Percentiles rank a stretch among this genome's conserved stretches.
phyloP scores from a whole-genome alignment of 2,888 invertebrate genomes.

The Acleris laterana region DNA sequence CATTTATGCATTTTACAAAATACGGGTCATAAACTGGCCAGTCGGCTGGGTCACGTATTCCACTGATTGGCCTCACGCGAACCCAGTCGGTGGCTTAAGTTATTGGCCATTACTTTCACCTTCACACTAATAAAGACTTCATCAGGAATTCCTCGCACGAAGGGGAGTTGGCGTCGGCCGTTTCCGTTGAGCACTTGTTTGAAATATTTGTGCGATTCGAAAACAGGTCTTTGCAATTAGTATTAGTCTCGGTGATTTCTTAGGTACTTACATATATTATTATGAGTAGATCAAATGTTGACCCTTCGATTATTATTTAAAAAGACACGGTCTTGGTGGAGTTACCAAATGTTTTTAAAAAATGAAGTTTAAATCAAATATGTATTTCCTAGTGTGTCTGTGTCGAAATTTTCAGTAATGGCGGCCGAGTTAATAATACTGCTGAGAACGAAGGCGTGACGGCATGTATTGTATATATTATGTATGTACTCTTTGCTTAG shows the following conservation, averaged over 20 bases:
- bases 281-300: too few species aligned
- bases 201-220: slow-evolving; percentile 56
- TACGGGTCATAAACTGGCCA: slow-evolving; percentile 14
- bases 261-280: too few species aligned
- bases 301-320: too few species aligned
- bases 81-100: slow-evolving; percentile 45
- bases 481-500: slow-evolving; percentile 57
- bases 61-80: slow-evolving; percentile 47
- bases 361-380: too few species aligned
- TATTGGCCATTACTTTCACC: slow-evolving; percentile 66
- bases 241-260: too few species aligned
- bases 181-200: slow-evolving; percentile 57
- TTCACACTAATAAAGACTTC: slow-evolving; percentile 47
- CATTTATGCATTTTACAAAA: not conserved
- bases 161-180: slow-evolving; percentile 45
- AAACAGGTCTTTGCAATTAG: slow-evolving; percentile 38
- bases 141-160: slow-evolving; percentile 63
- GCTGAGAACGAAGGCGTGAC: too few species aligned
- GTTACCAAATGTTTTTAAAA: too few species aligned
- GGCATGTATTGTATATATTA: too few species aligned
- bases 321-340: too few species aligned
- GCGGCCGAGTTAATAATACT: too few species aligned
- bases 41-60: slow-evolving; percentile 45
- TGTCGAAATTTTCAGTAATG: too few species aligned
- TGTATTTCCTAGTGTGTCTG: too few species aligned